Evolutionary conservation across 2,888 invertebrate species (phyloP).

Genomic region (Leucophenga maculata): DNA sequence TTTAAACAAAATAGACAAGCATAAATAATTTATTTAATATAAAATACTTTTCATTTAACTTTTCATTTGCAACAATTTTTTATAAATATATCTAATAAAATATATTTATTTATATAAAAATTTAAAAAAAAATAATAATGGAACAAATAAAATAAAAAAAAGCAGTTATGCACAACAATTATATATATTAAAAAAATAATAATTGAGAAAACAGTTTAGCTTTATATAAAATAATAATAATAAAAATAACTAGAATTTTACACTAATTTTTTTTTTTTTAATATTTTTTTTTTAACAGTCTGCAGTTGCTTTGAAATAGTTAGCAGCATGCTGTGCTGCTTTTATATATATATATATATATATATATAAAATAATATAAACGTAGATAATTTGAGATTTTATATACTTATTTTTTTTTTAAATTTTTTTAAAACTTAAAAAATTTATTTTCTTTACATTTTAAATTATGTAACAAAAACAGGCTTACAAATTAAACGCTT

Average conservation of each 20-base stretch:
- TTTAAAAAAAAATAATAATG: neutral
- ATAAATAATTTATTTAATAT: too few relatives aligned
- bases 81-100: neutral
- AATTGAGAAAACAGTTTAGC: neutral
- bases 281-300: too few relatives aligned
- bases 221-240: constrained; percentile 8
- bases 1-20: neutral
- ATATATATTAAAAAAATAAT: too few relatives aligned
- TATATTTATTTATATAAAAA: constrained; percentile 21
- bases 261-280: neutral
- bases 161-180: neutral
- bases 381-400: neutral
- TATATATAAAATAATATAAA: too few relatives aligned
- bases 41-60: constrained; percentile 9
- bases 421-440: neutral
- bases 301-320: too few relatives aligned
- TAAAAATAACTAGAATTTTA: neutral
- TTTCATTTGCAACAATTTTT: constrained; percentile 29
- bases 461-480: neutral
- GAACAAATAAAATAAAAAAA: neutral
- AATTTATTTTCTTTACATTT: neutral
- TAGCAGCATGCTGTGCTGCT: too few relatives aligned
- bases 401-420: neutral
- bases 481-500: constrained; percentile 34
- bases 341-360: too few relatives aligned